Conservation (phyloP, 2,888 invertebrate genomes). For the Leptopterna dolabrata region DNA sequence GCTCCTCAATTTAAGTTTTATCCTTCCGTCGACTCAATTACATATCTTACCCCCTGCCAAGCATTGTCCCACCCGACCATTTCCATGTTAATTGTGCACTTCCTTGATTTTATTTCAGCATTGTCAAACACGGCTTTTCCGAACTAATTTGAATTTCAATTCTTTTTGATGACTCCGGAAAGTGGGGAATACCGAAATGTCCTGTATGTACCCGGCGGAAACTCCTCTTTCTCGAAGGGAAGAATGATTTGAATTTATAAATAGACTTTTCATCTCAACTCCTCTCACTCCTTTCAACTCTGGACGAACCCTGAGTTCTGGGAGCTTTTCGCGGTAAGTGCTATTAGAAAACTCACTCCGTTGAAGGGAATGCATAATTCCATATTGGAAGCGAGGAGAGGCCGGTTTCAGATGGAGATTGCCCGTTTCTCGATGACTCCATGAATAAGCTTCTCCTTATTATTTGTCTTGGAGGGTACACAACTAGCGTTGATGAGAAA, state of each 20-base stretch:
- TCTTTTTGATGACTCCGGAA: conserved; percentile 56
- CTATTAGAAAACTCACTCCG: conserved; percentile 57
- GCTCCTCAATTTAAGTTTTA: conserved; percentile 54
- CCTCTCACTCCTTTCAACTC: neutral
- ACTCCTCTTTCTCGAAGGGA: conserved; percentile 23
- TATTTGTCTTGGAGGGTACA: conserved; percentile 54
- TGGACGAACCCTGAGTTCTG: neutral
- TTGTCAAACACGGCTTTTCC: conserved; percentile 59
- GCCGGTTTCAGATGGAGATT: conserved; percentile 37
- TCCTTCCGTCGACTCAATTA: conserved; percentile 47
- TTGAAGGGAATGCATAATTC: conserved; percentile 51
- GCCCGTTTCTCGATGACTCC: neutral
- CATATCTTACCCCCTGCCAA: conserved; percentile 45
- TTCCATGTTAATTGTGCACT: conserved; percentile 58
- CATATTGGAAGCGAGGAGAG: conserved; percentile 20
- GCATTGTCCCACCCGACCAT: conserved; percentile 42
- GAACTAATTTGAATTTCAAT: conserved; percentile 61
- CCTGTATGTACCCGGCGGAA: conserved; percentile 26
- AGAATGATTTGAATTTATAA: conserved; percentile 56
- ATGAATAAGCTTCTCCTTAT: conserved; percentile 55
- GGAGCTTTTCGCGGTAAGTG: conserved; percentile 49
- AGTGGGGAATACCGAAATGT: conserved; percentile 17
- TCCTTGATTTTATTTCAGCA: conserved; percentile 58
- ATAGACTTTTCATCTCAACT: neutral
- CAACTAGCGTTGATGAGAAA: conserved; percentile 55